Conservation (phyloP, 2,888 invertebrate genomes). For the Aplocera efformata region DNA sequence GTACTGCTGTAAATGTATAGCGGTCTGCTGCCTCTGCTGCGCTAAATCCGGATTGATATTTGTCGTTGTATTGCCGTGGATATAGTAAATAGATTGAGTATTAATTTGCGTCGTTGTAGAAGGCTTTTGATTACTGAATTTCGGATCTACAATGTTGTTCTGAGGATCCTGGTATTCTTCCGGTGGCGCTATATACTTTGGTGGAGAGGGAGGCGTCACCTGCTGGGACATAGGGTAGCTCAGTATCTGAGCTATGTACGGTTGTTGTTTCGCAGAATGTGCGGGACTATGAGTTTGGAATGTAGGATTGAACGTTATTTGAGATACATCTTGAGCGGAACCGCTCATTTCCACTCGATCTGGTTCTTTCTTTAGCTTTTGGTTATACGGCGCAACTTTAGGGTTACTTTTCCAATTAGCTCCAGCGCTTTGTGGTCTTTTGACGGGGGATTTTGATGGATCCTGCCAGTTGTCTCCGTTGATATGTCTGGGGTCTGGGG, state of each 20-base stretch:
- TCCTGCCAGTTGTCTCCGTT: constrained; percentile 71
- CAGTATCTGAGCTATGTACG: constrained; percentile 73
- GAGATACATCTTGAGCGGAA: constrained; percentile 61
- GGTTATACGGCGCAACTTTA: constrained; percentile 66
- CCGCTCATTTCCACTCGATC: constrained; percentile 41
- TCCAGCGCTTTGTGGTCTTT: constrained; percentile 69
- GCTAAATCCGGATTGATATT: constrained; percentile 56
- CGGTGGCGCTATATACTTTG: constrained; percentile 71
- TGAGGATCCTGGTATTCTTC: constrained; percentile 75
- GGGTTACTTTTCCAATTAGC: constrained; percentile 69
- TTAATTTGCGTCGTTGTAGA: constrained; percentile 37
- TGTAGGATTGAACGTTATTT: constrained; percentile 75
- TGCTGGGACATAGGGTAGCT: constrained; percentile 74
- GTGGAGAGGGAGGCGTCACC: constrained; percentile 67
- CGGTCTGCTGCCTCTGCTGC: constrained; percentile 74
- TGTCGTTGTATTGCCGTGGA: constrained; percentile 60
- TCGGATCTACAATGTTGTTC: constrained; percentile 55
- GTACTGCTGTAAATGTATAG: constrained; percentile 72
- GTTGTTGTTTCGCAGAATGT: constrained; percentile 67
- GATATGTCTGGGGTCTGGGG: constrained; percentile 52
- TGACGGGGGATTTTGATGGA: constrained; percentile 64
- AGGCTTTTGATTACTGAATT: constrained; percentile 46
- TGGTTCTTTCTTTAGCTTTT: constrained; percentile 53
- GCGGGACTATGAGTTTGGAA: constrained; percentile 78
- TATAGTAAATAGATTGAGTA: constrained; percentile 67